These are phyloP conservation scores for Rapana venosa DNA, from an alignment of 2,888 invertebrate species.

Conservation along the genomic window DNA sequence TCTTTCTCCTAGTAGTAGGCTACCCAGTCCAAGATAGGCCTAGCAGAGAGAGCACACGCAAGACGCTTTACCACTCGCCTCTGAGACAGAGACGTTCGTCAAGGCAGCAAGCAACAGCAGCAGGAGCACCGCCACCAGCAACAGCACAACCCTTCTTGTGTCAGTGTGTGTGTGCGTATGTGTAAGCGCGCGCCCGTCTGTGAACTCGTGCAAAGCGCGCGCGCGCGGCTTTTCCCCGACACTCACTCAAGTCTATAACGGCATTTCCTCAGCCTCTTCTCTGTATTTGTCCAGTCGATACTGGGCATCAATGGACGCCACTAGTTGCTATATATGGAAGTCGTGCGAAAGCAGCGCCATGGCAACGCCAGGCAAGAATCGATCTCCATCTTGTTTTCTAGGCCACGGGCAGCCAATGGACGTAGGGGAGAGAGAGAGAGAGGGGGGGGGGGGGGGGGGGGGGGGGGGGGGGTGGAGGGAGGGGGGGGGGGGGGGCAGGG, in stretches of 20 bases:
- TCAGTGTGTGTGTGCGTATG: neutral
- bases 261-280: constrained; percentile 23
- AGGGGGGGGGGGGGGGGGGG: neutral
- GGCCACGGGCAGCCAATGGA: constrained; percentile 38
- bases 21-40: constrained; percentile 1
- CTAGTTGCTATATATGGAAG: constrained; percentile 49
- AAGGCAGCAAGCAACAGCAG: constrained; percentile 13
- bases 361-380: constrained; percentile 43
- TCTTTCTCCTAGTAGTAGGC: neutral
- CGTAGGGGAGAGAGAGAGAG: neutral
- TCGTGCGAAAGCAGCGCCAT: constrained; percentile 48
- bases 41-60: constrained; percentile 1
- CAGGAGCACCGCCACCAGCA: neutral
- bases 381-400: constrained; percentile 18
- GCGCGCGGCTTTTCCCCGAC: constrained; percentile 3
- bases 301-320: constrained; percentile 46
- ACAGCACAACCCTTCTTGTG: neutral
- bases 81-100: neutral
- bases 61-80: constrained; percentile 8
- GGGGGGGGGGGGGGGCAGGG: too few species aligned
- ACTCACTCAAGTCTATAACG: constrained; percentile 33
- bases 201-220: too few species aligned
- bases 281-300: constrained; percentile 32
- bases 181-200: constrained; percentile 12
- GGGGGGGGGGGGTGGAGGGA: neutral